Base-by-base conservation (phyloP, 1,140 invertebrate genomes). In the Drosophila arawakana region DNA sequence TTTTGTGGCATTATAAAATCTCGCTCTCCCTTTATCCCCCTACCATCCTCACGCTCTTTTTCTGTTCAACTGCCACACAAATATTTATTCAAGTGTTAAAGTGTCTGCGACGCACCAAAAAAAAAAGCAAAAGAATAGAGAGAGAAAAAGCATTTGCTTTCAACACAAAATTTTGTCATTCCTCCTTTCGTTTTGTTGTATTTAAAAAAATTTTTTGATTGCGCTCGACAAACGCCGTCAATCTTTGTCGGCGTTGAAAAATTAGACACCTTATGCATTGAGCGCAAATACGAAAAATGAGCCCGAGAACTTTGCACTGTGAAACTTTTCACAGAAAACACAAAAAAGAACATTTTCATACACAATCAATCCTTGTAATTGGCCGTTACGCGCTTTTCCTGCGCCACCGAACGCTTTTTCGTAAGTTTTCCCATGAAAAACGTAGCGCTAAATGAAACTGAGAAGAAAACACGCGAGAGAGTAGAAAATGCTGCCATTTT, bases 341-440 rank as follows among this genome's bases (percentile, higher is more conserved):
- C 21, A 13, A 9, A 39, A 39, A 39, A 49, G 9, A 15, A 86
- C 77, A 91, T 89, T 91, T 91, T 91, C 86, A 90, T 89, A 90
- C 90, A 90, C 86, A 91, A 91, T 91, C 90, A 91, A 91, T 91
- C 90, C 90, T 91, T 91, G 90, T 91, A 91, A 91, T 91, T 91
- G 90, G 85, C 84, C 81, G 84, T 90, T 84, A 84, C 84, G 80
- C 84, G 82, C 61, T 68, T 83, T 84, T 83, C 65, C 39, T 11
- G 10, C 39, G 39, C 39, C 39, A 41, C 74, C 57, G 44, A 47
- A 44, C 61, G 60, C 79, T 86, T 82, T 88, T 88, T 77, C 3
- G 25, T 81, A 89, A 78, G 78, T 89, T 89, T 89, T 89, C 84
- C 75, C 84, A 89, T 91, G 90, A 91, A 91, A 91, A 90, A 91